Conservation (phyloP, 2,888 invertebrate genomes). For the Calliscelio sp. region DNA sequence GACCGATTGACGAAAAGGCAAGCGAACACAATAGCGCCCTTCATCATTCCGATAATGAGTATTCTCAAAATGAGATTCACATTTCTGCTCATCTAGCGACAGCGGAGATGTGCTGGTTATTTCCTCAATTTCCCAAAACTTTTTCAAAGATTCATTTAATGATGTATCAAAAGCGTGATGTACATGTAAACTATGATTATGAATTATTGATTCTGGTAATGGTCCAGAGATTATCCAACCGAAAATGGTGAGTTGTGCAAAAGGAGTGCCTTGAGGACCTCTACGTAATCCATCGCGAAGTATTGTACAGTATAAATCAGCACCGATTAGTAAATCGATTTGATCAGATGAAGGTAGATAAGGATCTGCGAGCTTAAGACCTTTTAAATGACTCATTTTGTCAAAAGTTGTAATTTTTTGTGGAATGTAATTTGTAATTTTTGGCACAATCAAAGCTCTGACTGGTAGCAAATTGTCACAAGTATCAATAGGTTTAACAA, state of each 20-base stretch:
- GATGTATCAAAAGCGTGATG: constrained; percentile 24
- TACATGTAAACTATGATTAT: not conserved
- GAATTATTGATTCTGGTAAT: too few relatives aligned
- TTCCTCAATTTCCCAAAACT: constrained; percentile 32
- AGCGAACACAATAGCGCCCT: constrained; percentile 4
- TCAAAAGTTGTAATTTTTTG: not conserved
- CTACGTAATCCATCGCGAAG: constrained; percentile 18
- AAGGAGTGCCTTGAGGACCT: not conserved
- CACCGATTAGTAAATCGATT: constrained; percentile 50
- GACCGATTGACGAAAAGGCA: not conserved
- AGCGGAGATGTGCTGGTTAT: too few relatives aligned
- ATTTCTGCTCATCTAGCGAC: constrained; percentile 9
- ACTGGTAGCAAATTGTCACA: not conserved
- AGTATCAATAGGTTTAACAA: constrained; percentile 1
- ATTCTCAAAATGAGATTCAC: constrained; percentile 13
- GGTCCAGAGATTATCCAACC: too few relatives aligned
- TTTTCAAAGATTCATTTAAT: not conserved
- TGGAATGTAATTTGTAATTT: constrained; percentile 38
- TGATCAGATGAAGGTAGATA: not conserved
- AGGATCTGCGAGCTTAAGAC: constrained; percentile 38
- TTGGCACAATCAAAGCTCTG: constrained; percentile 23
- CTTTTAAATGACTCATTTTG: constrained; percentile 16
- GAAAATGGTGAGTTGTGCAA: not conserved
- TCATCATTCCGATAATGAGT: constrained; percentile 17
- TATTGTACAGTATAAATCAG: constrained; percentile 8